phyloP scores from a whole-genome alignment of 2,113 vertebrate genomes.

The Pogonocichla stellata region DNA sequence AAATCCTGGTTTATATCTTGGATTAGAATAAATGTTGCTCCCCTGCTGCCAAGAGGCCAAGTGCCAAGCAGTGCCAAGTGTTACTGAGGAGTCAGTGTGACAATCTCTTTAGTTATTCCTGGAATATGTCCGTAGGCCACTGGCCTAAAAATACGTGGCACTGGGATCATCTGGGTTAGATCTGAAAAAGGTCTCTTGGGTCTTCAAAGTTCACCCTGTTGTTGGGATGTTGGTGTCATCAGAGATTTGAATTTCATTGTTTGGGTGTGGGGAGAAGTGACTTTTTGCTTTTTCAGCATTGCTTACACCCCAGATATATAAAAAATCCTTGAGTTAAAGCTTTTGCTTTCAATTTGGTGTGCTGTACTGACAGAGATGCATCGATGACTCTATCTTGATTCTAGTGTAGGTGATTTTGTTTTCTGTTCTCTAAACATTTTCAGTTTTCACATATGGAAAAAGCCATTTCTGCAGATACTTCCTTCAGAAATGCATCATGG shows the following conservation, averaged over 20 bases:
- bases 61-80: slow-evolving; percentile 21
- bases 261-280: background rate
- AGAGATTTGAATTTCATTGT: background rate
- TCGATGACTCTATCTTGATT: background rate
- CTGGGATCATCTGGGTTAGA: background rate
- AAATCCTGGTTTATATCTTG: background rate
- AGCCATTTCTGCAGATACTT: background rate
- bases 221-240: background rate
- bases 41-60: background rate
- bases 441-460: background rate
- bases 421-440: background rate
- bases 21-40: background rate
- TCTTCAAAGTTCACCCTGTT: background rate
- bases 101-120: slow-evolving; percentile 25
- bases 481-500: background rate
- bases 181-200: background rate
- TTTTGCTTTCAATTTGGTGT: background rate
- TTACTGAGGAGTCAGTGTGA: background rate
- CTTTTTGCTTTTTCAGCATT: background rate
- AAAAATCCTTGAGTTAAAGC: background rate
- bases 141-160: slow-evolving; percentile 14
- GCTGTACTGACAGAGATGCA: background rate
- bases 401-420: background rate
- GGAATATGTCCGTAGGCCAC: background rate
- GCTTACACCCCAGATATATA: background rate